Conservation (phyloP, 2,113 vertebrate species). For the Serinus canaria region DNA sequence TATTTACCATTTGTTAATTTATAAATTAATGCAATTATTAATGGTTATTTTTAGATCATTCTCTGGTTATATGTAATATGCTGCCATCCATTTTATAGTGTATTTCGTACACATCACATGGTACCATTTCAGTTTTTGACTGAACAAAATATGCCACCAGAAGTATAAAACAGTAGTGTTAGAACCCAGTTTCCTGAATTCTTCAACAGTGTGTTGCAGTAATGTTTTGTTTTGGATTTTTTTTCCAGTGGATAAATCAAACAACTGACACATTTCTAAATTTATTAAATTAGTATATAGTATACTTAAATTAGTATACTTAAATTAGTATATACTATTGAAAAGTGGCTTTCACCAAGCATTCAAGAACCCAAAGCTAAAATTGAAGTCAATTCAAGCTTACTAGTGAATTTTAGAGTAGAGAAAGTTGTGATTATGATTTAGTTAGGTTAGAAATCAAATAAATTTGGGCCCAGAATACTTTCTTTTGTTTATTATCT, state of each 20-base stretch:
- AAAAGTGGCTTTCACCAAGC: background rate
- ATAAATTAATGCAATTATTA: background rate
- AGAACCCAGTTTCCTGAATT: background rate
- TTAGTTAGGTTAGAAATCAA: background rate
- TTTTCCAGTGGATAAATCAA: background rate
- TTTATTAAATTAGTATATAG: background rate
- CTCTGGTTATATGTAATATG: background rate
- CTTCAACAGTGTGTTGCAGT: background rate
- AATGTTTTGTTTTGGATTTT: background rate
- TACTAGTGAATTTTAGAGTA: background rate
- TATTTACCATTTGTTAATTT: background rate
- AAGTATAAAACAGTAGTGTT: background rate
- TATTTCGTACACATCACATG: fast-evolving
- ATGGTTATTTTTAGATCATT: background rate
- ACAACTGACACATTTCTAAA: background rate
- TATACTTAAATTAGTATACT: no score
- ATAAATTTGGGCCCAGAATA: background rate
- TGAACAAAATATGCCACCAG: background rate
- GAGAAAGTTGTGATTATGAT: background rate
- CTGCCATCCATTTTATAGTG: background rate
- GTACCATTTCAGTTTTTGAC: background rate
- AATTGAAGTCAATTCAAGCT: background rate
- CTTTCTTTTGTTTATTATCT: background rate
- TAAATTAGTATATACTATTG: background rate
- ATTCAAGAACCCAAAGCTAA: background rate